These are phyloP conservation scores for Pempheris klunzingeri DNA, from an alignment of 2,797 vertebrate species.

Conservation along the genomic window DNA sequence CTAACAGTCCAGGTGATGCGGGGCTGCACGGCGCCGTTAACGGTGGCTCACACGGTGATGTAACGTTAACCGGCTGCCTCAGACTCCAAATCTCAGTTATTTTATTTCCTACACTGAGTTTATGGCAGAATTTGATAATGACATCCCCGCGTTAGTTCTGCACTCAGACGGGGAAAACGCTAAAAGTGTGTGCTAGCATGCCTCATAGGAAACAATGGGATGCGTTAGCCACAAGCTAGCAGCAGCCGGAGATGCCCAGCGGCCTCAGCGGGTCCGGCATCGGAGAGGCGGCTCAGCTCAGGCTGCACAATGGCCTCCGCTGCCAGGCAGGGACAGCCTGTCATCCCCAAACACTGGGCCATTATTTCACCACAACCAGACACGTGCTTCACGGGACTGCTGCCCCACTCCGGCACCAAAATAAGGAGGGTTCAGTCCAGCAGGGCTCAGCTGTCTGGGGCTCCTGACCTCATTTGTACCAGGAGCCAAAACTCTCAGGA, in stretches of 20 bases:
- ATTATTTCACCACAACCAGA: too few relatives aligned
- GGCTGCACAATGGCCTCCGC: slow-evolving; percentile 44
- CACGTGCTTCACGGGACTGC: too few relatives aligned
- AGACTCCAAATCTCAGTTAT: rapidly evolving
- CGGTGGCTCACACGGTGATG: slow-evolving; percentile 9
- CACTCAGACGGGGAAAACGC: not conserved
- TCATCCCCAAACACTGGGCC: too few relatives aligned
- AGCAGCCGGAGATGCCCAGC: slow-evolving; percentile 42
- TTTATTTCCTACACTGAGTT: not conserved
- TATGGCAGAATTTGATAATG: too few relatives aligned
- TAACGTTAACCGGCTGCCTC: not conserved
- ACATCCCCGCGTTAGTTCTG: not conserved
- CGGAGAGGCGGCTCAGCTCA: slow-evolving; percentile 26
- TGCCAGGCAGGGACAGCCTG: slow-evolving; percentile 22
- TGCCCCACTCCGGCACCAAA: too few relatives aligned
- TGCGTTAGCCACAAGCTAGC: slow-evolving; percentile 69
- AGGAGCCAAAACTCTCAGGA: too few relatives aligned
- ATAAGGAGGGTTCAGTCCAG: too few relatives aligned
- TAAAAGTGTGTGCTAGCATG: slow-evolving; percentile 35
- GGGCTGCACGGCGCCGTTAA: not conserved
- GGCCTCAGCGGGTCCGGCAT: slow-evolving; percentile 52
- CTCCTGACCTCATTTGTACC: too few relatives aligned
- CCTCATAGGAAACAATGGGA: slow-evolving; percentile 58
- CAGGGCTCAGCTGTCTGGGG: too few relatives aligned
- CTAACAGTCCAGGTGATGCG: slow-evolving; percentile 7